phyloP scores from a whole-genome alignment of 2,113 vertebrate genomes.

The Dipodomys merriami region DNA sequence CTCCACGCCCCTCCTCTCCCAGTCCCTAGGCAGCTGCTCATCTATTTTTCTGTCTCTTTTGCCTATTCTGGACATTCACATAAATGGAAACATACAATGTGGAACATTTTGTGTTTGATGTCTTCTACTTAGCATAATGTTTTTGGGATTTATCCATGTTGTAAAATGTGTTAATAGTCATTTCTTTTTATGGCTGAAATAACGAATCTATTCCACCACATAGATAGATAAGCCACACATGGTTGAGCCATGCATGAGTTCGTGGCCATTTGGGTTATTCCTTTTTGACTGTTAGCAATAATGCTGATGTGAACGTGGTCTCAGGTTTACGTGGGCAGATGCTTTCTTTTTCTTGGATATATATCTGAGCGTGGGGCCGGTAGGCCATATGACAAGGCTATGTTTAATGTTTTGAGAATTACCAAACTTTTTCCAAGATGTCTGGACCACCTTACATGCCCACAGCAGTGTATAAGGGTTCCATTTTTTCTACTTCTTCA shows the following conservation, averaged over 20 bases:
- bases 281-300: background rate
- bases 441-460: accelerated
- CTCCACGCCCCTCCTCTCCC: accelerated
- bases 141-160: background rate
- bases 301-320: accelerated
- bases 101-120: background rate
- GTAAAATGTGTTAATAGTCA: background rate
- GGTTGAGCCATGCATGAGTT: background rate
- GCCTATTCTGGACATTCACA: background rate
- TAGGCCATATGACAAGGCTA: background rate
- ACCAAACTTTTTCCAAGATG: background rate
- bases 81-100: background rate
- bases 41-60: background rate
- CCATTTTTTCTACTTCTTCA: background rate
- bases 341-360: background rate
- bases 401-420: background rate
- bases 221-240: accelerated
- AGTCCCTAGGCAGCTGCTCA: background rate
- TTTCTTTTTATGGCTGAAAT: background rate
- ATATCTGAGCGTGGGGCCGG: background rate
- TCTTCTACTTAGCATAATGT: background rate
- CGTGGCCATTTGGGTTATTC: background rate
- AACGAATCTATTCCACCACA: background rate
- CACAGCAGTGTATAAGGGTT: background rate
- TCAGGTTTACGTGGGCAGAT: too few species aligned